phyloP scores from a whole-genome alignment of 1,140 invertebrate species.

The Meteorus sp. region DNA sequence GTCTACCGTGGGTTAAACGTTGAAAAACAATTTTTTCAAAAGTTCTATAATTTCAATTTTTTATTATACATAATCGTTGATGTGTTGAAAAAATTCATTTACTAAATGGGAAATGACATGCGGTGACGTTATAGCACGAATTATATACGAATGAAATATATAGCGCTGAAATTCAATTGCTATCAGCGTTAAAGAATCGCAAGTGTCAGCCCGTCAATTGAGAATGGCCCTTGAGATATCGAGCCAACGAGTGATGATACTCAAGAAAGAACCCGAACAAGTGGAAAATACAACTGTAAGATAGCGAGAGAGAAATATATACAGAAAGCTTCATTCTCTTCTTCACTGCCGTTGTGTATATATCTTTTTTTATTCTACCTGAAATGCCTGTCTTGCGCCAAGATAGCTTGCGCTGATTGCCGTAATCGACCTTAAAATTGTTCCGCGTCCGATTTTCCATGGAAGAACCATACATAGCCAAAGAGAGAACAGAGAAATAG shows the following conservation, averaged over 20 bases:
- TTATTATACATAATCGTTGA: no score
- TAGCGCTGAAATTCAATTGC: not conserved
- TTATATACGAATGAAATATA: not conserved
- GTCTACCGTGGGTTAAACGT: not conserved
- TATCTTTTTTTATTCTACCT: constrained; percentile 14
- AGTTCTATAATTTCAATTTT: no score
- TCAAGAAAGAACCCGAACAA: not conserved
- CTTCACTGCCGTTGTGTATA: not conserved
- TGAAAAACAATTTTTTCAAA: no score
- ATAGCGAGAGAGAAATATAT: constrained; percentile 34
- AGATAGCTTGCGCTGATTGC: constrained; percentile 23
- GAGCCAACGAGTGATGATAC: not conserved
- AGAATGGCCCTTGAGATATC: not conserved
- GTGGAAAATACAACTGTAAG: constrained; percentile 18
- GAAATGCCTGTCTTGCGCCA: constrained; percentile 16
- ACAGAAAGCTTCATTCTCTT: constrained; percentile 28
- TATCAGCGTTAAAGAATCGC: not conserved
- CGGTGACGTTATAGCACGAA: no score
- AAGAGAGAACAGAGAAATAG: constrained; percentile 5
- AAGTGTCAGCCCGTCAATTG: not conserved
- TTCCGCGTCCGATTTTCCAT: constrained; percentile 30
- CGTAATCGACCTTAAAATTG: constrained; percentile 40
- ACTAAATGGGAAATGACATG: no score
- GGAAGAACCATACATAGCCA: no score
- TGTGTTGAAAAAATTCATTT: no score